These are phyloP conservation scores for Apamea crenata DNA, from an alignment of 2,888 invertebrate species.

Conservation along the genomic window DNA sequence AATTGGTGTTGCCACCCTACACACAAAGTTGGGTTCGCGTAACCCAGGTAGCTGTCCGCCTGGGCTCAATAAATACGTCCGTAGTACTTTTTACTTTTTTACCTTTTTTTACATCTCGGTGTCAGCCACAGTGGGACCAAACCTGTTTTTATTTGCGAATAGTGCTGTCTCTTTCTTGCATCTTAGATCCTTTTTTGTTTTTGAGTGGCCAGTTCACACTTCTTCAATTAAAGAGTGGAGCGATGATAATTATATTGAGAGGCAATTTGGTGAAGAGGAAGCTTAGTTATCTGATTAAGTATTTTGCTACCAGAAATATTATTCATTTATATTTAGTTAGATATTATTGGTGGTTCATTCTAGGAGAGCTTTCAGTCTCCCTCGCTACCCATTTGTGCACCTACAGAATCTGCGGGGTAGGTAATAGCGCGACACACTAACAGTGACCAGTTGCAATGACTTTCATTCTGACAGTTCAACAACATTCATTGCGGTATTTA, in stretches of 20 bases:
- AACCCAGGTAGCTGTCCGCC: conserved; percentile 77
- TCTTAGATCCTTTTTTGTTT: conserved; percentile 63
- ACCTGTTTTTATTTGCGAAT: conserved; percentile 77
- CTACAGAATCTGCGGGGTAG: neutral
- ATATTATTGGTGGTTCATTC: neutral
- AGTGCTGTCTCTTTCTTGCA: conserved; percentile 66
- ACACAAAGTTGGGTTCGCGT: conserved; percentile 69
- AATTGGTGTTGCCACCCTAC: conserved; percentile 64
- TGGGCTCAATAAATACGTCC: conserved; percentile 68
- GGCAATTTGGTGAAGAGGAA: conserved; percentile 21
- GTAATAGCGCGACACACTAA: too few species aligned
- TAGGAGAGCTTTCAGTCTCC: neutral
- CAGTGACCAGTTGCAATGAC: too few species aligned
- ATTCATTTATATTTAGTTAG: neutral
- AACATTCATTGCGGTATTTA: too few species aligned
- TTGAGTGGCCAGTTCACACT: conserved; percentile 65
- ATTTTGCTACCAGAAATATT: neutral
- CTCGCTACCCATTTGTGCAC: neutral
- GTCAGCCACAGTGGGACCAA: conserved; percentile 68
- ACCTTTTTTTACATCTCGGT: conserved; percentile 56
- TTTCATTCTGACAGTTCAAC: too few species aligned
- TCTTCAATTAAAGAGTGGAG: conserved; percentile 55
- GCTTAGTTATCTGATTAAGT: conserved; percentile 15
- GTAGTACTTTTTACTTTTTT: conserved; percentile 56
- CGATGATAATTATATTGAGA: conserved; percentile 42